Conservation (phyloP, 2,113 vertebrate genomes). For the Catharus minimus region DNA sequence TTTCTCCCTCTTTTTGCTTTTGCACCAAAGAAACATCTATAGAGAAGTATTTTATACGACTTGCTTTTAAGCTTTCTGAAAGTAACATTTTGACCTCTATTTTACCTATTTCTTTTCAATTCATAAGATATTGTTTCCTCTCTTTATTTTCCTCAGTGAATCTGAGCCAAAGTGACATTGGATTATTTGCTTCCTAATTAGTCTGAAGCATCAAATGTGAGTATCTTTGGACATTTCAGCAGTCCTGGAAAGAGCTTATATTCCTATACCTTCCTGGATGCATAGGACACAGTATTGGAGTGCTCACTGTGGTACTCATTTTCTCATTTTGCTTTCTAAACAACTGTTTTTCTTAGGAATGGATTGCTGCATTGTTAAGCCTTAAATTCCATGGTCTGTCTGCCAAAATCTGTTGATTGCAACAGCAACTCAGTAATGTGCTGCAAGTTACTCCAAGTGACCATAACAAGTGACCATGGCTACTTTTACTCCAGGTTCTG, state of each 20-base stretch:
- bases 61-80: background rate
- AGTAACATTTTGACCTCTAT: background rate
- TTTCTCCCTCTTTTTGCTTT: background rate
- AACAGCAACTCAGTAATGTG: background rate
- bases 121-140: background rate
- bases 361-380: background rate
- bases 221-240: background rate
- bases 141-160: background rate
- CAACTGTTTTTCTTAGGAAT: background rate
- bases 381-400: background rate
- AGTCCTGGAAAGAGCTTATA: background rate
- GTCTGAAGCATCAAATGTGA: background rate
- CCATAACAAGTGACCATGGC: background rate
- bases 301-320: background rate
- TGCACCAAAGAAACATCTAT: background rate
- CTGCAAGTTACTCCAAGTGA: background rate
- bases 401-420: background rate
- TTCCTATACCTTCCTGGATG: background rate
- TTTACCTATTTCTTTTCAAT: background rate
- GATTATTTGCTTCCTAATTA: background rate
- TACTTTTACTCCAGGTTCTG: background rate
- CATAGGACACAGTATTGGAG: background rate
- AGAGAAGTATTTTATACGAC: background rate
- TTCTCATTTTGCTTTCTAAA: background rate
- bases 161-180: background rate